Evolutionary conservation across 2,888 invertebrate species (phyloP).

Genomic region (Trichogramma evanescens): DNA sequence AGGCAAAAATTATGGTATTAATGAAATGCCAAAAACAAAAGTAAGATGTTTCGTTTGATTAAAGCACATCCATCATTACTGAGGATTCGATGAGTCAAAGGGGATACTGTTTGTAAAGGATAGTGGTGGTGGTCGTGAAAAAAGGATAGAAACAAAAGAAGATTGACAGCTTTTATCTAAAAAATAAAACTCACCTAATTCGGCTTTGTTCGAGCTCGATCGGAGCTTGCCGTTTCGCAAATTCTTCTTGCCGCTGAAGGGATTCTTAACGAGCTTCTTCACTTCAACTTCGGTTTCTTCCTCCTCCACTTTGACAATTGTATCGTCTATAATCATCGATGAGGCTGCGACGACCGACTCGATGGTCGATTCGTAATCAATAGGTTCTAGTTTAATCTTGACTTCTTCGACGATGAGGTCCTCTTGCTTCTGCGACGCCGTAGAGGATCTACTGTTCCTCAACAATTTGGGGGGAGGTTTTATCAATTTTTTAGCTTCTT

Average conservation of each 20-base stretch:
- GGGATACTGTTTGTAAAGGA: too few relatives aligned
- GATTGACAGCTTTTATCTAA: neutral
- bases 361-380: slow-evolving; percentile 40
- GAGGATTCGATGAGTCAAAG: too few relatives aligned
- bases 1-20: too few relatives aligned
- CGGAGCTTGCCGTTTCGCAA: slow-evolving; percentile 62
- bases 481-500: slow-evolving; percentile 7
- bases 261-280: slow-evolving; percentile 26
- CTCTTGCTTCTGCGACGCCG: neutral
- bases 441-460: neutral
- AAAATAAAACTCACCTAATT: slow-evolving; percentile 12
- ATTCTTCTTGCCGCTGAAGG: slow-evolving; percentile 49
- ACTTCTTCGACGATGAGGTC: neutral
- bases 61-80: too few relatives aligned
- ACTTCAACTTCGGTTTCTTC: slow-evolving; percentile 25
- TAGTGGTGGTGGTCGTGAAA: slow-evolving; percentile 7
- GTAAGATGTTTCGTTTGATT: too few relatives aligned
- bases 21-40: too few relatives aligned
- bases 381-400: slow-evolving; percentile 18
- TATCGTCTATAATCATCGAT: slow-evolving; percentile 36
- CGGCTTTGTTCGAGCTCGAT: slow-evolving; percentile 44
- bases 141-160: neutral
- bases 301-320: slow-evolving; percentile 30
- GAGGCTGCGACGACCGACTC: slow-evolving; percentile 42
- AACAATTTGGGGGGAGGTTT: neutral